Evolutionary conservation across 1,140 invertebrate species (phyloP).

Genomic region (Maconellicoccus hirsutus): DNA sequence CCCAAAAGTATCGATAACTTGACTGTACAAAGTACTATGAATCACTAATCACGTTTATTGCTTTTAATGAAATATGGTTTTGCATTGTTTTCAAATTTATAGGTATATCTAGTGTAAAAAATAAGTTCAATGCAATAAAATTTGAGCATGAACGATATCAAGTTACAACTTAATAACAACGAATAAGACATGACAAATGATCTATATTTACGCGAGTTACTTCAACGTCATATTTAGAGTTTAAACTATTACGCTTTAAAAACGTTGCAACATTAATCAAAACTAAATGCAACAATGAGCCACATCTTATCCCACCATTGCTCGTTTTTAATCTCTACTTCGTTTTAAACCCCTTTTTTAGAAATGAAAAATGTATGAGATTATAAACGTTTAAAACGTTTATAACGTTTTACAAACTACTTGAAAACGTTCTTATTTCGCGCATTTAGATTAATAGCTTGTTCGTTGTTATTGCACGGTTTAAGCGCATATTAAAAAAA

Average conservation of each 20-base stretch:
- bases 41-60: too few species aligned
- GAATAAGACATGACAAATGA: neutral
- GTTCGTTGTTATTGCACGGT: neutral
- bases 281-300: constrained; percentile 19
- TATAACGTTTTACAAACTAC: neutral
- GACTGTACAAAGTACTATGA: too few species aligned
- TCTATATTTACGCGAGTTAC: neutral
- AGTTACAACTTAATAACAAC: constrained; percentile 1
- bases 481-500: neutral
- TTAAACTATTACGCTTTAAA: constrained; percentile 10
- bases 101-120: too few species aligned
- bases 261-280: constrained; percentile 22
- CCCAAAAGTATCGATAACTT: too few species aligned
- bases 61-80: too few species aligned
- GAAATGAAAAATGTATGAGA: neutral
- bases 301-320: constrained; percentile 13
- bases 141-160: neutral
- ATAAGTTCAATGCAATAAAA: too few species aligned
- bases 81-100: too few species aligned
- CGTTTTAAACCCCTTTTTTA: neutral
- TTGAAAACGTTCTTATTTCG: neutral
- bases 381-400: neutral
- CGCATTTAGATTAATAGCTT: neutral
- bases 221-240: neutral
- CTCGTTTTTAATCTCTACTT: neutral